phyloP scores from a whole-genome alignment of 2,113 vertebrate species.

The Onychostoma macrolepis region DNA sequence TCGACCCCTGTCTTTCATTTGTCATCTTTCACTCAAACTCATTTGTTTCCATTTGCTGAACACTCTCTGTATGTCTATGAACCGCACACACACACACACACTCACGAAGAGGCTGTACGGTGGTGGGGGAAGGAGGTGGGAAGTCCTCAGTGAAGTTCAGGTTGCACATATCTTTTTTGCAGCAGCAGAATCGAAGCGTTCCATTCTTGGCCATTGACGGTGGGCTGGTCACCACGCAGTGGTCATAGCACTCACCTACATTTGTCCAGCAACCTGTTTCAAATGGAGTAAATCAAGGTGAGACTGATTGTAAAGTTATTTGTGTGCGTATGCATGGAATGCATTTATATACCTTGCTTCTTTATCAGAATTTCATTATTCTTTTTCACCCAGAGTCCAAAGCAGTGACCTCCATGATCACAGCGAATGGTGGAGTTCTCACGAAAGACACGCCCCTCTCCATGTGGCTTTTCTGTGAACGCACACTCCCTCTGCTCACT shows the following conservation, averaged over 20 bases:
- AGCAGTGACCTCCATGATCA: conserved; percentile 64
- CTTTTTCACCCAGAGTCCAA: conserved; percentile 70
- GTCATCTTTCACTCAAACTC: background rate
- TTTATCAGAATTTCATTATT: conserved; percentile 61
- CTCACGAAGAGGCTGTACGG: conserved; percentile 80
- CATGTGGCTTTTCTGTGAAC: conserved; percentile 55
- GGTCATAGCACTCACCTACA: conserved; percentile 83
- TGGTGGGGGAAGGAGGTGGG: conserved; percentile 72
- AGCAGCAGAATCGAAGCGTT: conserved; percentile 92
- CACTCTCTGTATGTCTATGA: background rate
- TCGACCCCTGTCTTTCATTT: background rate
- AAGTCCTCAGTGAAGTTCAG: conserved; percentile 90
- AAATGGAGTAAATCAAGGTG: background rate
- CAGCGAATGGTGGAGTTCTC: conserved; percentile 72
- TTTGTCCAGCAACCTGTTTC: conserved; percentile 89
- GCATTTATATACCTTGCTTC: conserved; percentile 66
- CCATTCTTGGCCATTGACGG: conserved; percentile 84
- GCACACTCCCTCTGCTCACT: conserved; percentile 65
- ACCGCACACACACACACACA: conserved; percentile 19
- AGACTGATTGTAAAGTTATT: background rate
- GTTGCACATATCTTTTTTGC: conserved; percentile 90
- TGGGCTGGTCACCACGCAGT: conserved; percentile 83
- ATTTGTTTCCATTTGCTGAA: background rate
- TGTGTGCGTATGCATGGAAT: background rate
- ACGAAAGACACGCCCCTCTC: conserved; percentile 50